Evolutionary conservation across 2,888 invertebrate species (phyloP), one percentile per base, ranked within the genome.

Genomic region (Philonicus albiceps): DNA sequence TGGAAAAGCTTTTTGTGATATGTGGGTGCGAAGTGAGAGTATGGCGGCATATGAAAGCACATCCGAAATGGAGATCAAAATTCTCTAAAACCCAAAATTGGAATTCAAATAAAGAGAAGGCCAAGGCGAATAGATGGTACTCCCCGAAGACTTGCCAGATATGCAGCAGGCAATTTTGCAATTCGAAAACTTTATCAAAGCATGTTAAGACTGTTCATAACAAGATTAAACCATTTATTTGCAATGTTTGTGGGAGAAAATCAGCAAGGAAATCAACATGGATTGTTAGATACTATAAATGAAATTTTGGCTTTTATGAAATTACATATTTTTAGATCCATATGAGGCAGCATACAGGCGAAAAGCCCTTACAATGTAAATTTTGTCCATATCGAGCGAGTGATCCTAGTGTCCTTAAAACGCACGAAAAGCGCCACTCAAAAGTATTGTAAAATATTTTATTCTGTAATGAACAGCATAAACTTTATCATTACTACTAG

Each of bases 181-280:
- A 95, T 89, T 94, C 94, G 0, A 95, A 95, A 90, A 94, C 94
- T 86, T 91, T 96, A 7, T 95, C 95, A 86, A 95, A 94, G 90
- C 96, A 96, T 89, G 93, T 95, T 53, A 94, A 95, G 90, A 93
- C 94, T 0, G 96, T 96, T 0, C 96, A 96, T 90, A 94, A 95
- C 88, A 95, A 96, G 90, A 93, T 95, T 76, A 95, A 95, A 89
- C 96, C 95, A 0, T 96, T 95, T 89, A 94, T 95, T 43, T 96
- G 96, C 90, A 95, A 94, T 89, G 95, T 95, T 85, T 96, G 96
- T 90, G 95, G 95, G 11, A 95, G 96, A 90, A 94, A 95, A 88
- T 94, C 95, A 31, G 94, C 96, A 0, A 93, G 96, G 74, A 96
- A 96, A 89, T 94, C 95, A 3, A 95, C 95, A 93, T 90, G 96